Conservation (phyloP, 2,888 invertebrate species). For the Ferdinandea cuprea region DNA sequence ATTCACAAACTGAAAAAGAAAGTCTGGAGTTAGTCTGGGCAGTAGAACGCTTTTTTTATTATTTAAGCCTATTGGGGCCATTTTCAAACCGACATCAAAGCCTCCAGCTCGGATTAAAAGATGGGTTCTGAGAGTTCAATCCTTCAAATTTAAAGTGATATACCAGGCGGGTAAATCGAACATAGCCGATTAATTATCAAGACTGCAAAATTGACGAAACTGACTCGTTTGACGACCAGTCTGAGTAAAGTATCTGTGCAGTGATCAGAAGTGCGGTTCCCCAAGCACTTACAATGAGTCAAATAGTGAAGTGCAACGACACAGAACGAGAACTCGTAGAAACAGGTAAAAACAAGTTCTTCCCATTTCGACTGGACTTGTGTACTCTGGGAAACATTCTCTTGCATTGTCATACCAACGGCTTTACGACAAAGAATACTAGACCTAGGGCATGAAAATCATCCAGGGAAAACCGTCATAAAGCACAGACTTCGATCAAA, state of each 20-base stretch:
- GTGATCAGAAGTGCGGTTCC: neutral
- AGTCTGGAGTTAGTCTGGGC: neutral
- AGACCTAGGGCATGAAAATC: constrained; percentile 14
- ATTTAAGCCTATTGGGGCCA: constrained; percentile 10
- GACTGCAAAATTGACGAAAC: neutral
- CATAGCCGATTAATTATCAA: neutral
- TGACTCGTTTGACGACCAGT: neutral
- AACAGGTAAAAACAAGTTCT: too few relatives aligned
- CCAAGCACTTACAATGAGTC: too few relatives aligned
- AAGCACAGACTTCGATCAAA: constrained; percentile 24
- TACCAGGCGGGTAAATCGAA: neutral
- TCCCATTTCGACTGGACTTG: neutral
- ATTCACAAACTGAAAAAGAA: constrained; percentile 44
- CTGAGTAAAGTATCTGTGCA: neutral
- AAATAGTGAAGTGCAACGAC: too few relatives aligned
- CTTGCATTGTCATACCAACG: constrained; percentile 11
- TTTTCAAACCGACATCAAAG: neutral
- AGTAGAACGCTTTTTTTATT: constrained; percentile 20
- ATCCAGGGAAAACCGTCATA: constrained; percentile 31
- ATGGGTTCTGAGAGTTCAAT: too few relatives aligned
- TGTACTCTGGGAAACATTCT: neutral
- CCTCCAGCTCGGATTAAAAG: too few relatives aligned
- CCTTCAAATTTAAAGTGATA: too few relatives aligned
- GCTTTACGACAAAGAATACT: too few relatives aligned
- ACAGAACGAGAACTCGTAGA: too few relatives aligned